Conservation (phyloP, 2,888 invertebrate species). For the Balanococcus diminutus region DNA sequence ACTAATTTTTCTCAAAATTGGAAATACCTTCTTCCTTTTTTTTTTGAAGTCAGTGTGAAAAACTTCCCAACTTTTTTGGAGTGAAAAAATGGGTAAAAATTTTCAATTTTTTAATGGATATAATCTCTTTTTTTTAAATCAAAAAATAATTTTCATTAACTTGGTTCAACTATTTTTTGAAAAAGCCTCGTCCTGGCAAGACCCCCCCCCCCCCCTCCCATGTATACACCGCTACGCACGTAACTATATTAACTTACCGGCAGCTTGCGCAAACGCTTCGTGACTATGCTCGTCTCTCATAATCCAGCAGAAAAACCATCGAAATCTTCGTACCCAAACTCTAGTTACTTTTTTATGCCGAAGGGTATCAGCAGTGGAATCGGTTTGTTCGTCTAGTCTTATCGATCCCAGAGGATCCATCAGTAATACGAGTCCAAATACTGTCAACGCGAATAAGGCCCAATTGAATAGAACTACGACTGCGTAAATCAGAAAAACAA, state of each 20-base stretch:
- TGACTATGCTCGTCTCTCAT: constrained; percentile 76
- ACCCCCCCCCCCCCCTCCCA: no score
- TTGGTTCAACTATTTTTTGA: no score
- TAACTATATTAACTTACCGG: constrained; percentile 71
- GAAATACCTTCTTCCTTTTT: no score
- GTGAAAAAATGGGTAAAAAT: no score
- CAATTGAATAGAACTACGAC: constrained; percentile 82
- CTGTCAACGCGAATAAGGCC: constrained; percentile 75
- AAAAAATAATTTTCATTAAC: no score
- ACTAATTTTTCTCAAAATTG: no score
- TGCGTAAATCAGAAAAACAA: constrained; percentile 60
- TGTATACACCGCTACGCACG: no score
- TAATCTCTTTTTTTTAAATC: no score
- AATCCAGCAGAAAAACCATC: constrained; percentile 75
- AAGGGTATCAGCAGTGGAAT: constrained; percentile 67
- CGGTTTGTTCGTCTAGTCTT: constrained; percentile 65
- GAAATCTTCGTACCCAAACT: constrained; percentile 76
- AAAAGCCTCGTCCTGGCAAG: no score
- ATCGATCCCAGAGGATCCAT: constrained; percentile 81
- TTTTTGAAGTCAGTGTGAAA: no score
- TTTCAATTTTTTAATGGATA: no score
- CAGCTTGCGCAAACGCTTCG: constrained; percentile 80
- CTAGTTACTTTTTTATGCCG: constrained; percentile 74
- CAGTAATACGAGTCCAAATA: constrained; percentile 77
- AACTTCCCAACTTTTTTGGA: no score